Evolutionary conservation across 2,797 vertebrate species (phyloP).

Genomic region (Sylvia borin): DNA sequence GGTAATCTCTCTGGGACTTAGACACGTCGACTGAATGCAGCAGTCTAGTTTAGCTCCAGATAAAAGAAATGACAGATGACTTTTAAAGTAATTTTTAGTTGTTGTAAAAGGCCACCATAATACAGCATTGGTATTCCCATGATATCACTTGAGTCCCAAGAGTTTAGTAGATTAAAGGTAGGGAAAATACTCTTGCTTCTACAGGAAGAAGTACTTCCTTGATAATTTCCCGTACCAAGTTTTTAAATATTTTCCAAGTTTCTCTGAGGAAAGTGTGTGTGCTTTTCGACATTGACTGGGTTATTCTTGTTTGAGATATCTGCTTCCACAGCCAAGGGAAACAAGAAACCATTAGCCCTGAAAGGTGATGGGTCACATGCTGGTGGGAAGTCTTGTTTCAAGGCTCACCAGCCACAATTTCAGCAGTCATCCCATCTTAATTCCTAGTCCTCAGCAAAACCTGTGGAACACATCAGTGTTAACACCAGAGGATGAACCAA

Average conservation of each 20-base stretch:
- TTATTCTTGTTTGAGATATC: background rate
- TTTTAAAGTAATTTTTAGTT: background rate
- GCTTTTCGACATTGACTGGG: background rate
- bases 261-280: background rate
- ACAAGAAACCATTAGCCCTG: background rate
- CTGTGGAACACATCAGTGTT: accelerated
- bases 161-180: background rate
- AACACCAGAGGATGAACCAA: background rate
- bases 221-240: background rate
- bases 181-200: background rate
- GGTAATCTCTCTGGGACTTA: background rate
- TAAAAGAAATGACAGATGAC: background rate
- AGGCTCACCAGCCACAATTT: background rate
- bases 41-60: background rate
- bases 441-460: background rate
- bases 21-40: background rate
- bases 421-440: background rate
- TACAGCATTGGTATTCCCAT: background rate
- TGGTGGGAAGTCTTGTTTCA: background rate
- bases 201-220: background rate
- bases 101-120: background rate
- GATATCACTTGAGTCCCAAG: background rate
- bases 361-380: background rate
- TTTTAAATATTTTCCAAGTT: background rate
- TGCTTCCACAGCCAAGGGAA: background rate